phyloP scores from a whole-genome alignment of 2,888 invertebrate genomes.

The Rhamphomyia laevipes region DNA sequence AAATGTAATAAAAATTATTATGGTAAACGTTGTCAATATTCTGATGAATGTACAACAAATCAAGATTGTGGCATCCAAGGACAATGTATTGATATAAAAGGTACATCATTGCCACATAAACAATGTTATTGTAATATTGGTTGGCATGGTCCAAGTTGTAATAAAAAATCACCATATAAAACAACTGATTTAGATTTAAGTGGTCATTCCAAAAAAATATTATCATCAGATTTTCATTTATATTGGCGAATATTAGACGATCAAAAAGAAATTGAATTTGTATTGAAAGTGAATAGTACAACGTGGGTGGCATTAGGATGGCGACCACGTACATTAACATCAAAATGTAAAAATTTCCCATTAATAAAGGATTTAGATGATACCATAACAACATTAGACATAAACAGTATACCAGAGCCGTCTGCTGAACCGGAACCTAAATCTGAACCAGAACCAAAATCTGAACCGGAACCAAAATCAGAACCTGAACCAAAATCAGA shows the following conservation, averaged over 20 bases:
- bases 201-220: conserved; percentile 53
- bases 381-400: conserved; percentile 23
- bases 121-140: conserved; percentile 87
- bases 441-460: conserved; percentile 34
- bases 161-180: conserved; percentile 66
- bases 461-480: conserved; percentile 39
- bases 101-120: conserved; percentile 67
- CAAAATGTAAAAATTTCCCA: conserved; percentile 72
- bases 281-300: conserved; percentile 76
- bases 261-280: conserved; percentile 74
- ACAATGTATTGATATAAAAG: conserved; percentile 67
- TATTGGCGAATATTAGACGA: conserved; percentile 80
- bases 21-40: conserved; percentile 75
- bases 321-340: conserved; percentile 65
- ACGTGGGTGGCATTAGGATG: conserved; percentile 86
- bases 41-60: conserved; percentile 76
- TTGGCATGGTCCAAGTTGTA: conserved; percentile 76
- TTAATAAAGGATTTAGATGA: conserved; percentile 41
- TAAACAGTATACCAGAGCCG: conserved; percentile 22
- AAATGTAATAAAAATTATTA: conserved; percentile 71
- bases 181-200: conserved; percentile 59
- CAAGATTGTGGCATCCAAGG: conserved; percentile 79
- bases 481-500: conserved; percentile 38
- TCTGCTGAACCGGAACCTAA: conserved; percentile 32
- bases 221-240: conserved; percentile 63